Evolutionary conservation across 2,113 vertebrate species (phyloP), one percentile per base, ranked within the genome.

Genomic region (Corythornis cristatus): DNA sequence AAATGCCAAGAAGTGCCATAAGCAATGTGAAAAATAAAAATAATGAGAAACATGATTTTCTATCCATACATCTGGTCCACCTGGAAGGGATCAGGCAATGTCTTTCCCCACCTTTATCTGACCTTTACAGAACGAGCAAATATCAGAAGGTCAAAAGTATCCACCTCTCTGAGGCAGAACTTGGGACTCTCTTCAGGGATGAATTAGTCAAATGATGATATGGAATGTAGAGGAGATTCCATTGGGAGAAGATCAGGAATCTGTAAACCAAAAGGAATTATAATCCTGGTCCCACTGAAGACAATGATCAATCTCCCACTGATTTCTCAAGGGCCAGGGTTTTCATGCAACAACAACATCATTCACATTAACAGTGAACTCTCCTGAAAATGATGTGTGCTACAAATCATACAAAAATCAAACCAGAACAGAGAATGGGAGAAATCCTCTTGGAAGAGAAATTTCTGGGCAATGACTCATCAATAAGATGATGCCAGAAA

Each of bases 1-100:
- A 95, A 95, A 96, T 91, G 82, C 84, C 78, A 90, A 91, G 43
- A 70, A 92, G 67, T 83, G 78, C 75, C 0, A 5, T 65, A 80
- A 68, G 68, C 56, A 87, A 89, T 87, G 89, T 67, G 51, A 92
- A 96, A 94, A 96, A 86, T 51, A 71, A 92, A 96, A 94, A 74
- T 86, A 94, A 96, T 89, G 75, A 95, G 91, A 94, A 96, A 96
- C 91, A 96, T 92, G 7, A 83, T 80, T 96, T 96, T 95, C 79
- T 93, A 45, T 15, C 75, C 85, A 92, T 80, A 89, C 93, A 96
- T 93, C 91, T 95, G 84, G 82, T 74, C 75, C 89, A 94, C 91
- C 87, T 93, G 95, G 91, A 96, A 93, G 65, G 82, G 89, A 96
- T 96, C 93, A 93, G 56, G 91, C 86, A 85, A 64, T 73, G 75